Base-by-base conservation (phyloP, 30 jellyfish, hydroid and myxozoan genomes). In the Calvadosia cruxmelitensis region DNA sequence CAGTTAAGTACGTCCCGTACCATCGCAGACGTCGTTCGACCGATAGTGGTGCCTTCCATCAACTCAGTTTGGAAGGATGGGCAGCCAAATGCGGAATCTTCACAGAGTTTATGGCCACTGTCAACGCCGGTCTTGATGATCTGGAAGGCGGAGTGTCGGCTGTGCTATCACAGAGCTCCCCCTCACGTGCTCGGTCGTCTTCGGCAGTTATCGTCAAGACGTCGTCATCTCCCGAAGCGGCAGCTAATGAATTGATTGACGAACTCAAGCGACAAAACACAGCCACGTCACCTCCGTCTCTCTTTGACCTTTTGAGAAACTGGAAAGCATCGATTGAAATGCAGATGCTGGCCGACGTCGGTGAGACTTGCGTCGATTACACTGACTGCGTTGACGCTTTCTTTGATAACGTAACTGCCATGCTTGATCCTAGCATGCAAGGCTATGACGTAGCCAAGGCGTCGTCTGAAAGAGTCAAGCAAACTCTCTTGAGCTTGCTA, bases 321-420 rank as follows among this genome's bases (percentile, higher is more conserved):
- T 49, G 26, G 27, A 16, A 49, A 35, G 12, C 27, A 31, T 28
- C 29, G 73, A 20, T 2, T 5, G 49, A 20, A 30, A 69, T n/a
- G 5, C 15, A 50, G 50, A 31, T 42, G 73, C 20, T 7, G 53
- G n/a, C 5, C 27, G 57, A 72, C 35, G 30, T 73, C 65, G 33
- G 50, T 13, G 33, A 26, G 20, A 57, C 66, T 5, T 72, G 82
- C 31, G 49, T 57, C 15, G 29, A 32, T 57, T 72, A 72, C 35
- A 51, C 29, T 0, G 97, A 76, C 12, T 87, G 97, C 50, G 42
- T 80, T 32, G 53, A 53, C 2, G 57, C 71, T 20, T 50, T 29
- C 75, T 53, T 75, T 28, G 90, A 71, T 16, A 64, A 71, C 27
- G 24, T 87, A 33, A 31, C 51, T 2, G 52, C 42, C 10, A 81